Percentiles rank a stretch among this genome's conserved stretches.
These are phyloP conservation scores for Lissonota sp. DNA, from an alignment of 2,888 invertebrate genomes.

Conservation along the genomic window DNA sequence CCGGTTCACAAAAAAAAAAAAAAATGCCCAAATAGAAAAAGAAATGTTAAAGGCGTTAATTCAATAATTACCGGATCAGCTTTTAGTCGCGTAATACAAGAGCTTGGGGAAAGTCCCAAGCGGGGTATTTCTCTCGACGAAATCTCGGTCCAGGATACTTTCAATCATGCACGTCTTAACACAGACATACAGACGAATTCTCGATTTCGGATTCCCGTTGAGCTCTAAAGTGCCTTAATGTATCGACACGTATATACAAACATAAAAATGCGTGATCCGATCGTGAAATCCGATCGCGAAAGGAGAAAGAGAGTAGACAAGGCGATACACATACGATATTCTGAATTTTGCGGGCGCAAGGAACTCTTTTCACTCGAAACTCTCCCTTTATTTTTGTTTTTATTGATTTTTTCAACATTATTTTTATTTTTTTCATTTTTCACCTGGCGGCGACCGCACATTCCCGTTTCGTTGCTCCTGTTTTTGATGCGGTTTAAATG, in stretches of 20 bases:
- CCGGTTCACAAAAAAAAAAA: constrained; percentile 1
- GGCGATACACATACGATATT: constrained; percentile 17
- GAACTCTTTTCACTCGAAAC: constrained; percentile 10
- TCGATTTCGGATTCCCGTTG: constrained; percentile 29
- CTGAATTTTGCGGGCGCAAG: constrained; percentile 42
- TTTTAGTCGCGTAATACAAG: constrained; percentile 24
- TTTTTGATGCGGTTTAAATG: constrained; percentile 35
- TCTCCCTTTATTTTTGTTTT: constrained; percentile 46
- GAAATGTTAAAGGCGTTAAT: constrained; percentile 40
- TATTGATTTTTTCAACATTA: constrained; percentile 14
- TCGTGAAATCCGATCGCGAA: constrained; percentile 66
- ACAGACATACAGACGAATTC: constrained; percentile 24
- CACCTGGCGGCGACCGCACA: constrained; percentile 40
- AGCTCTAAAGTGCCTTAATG: constrained; percentile 1
- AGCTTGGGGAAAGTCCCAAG: constrained; percentile 35
- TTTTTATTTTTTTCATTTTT: constrained; percentile 35
- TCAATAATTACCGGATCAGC: constrained; percentile 52
- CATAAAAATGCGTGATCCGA: not conserved
- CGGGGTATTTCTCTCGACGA: constrained; percentile 28
- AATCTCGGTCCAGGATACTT: constrained; percentile 55
- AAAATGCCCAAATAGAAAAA: not conserved
- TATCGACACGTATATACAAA: not conserved
- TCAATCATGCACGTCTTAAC: constrained; percentile 33
- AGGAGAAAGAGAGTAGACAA: constrained; percentile 61
- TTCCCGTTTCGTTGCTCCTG: constrained; percentile 36